Evolutionary conservation across 1,140 invertebrate genomes (phyloP).

Genomic region (Harlomillsia oculata): DNA sequence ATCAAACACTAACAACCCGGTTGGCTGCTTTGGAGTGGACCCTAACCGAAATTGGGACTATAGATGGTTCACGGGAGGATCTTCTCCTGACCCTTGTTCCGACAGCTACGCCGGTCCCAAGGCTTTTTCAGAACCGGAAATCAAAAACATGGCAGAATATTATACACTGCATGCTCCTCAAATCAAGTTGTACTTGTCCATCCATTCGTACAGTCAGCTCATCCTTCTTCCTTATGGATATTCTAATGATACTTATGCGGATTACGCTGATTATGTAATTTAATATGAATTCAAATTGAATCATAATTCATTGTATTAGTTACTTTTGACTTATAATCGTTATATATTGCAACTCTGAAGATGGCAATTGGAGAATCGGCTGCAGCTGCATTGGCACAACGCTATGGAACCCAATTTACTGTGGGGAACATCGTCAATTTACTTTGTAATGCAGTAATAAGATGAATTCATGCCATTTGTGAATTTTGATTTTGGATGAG

Average conservation of each 20-base stretch:
- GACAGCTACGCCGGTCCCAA: conserved; percentile 42
- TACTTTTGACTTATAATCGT: background rate
- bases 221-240: conserved; percentile 50
- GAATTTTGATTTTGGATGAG: background rate
- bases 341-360: conserved; percentile 37
- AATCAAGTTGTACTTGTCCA: conserved; percentile 62
- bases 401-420: conserved; percentile 40
- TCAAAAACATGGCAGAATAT: conserved; percentile 50
- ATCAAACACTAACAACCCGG: conserved; percentile 41
- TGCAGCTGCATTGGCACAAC: conserved; percentile 35
- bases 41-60: conserved; percentile 25
- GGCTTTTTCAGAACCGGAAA: conserved; percentile 16
- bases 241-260: conserved; percentile 42
- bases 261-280: conserved; percentile 49
- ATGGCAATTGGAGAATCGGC: conserved; percentile 49
- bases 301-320: background rate
- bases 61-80: conserved; percentile 12
- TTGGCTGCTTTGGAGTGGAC: conserved; percentile 12
- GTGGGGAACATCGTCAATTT: conserved; percentile 42
- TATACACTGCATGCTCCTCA: conserved; percentile 46
- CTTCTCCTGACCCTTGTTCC: conserved; percentile 9
- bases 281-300: background rate
- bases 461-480: no score
- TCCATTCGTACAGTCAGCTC: conserved; percentile 76
- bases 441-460: no score